Evolutionary conservation across 2,113 vertebrate species (phyloP).

Genomic region (Apodemus sylvaticus): DNA sequence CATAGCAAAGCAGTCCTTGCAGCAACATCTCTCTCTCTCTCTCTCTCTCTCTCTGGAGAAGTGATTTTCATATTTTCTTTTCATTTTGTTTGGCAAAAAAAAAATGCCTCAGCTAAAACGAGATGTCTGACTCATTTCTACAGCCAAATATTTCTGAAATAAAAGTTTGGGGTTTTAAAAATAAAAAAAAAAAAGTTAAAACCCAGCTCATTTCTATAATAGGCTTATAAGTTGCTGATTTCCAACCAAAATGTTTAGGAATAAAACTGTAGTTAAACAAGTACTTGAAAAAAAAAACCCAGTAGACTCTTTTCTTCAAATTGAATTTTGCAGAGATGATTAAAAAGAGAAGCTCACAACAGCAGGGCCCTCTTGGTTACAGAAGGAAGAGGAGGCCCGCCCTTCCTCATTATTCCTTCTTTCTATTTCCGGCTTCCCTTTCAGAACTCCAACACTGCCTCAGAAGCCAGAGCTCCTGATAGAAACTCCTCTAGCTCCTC

Average conservation of each 20-base stretch:
- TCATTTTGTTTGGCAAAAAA: constrained; percentile 77
- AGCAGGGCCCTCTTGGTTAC: constrained; percentile 36
- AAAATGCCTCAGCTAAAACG: constrained; percentile 78
- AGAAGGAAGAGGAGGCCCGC: background rate
- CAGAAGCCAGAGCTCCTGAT: background rate
- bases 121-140: constrained; percentile 82
- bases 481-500: background rate
- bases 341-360: constrained; percentile 59
- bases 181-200: constrained; percentile 68
- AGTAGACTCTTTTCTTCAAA: constrained; percentile 37
- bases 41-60: constrained; percentile 58
- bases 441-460: background rate
- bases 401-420: background rate
- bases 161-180: constrained; percentile 78
- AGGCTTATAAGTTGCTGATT: constrained; percentile 71
- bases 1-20: constrained; percentile 42
- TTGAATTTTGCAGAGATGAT: constrained; percentile 16
- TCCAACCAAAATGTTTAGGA: constrained; percentile 74
- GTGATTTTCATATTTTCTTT: constrained; percentile 76
- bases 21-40: constrained; percentile 56
- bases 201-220: constrained; percentile 66
- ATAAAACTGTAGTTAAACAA: constrained; percentile 71
- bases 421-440: background rate
- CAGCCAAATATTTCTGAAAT: constrained; percentile 80
- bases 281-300: background rate